Evolutionary conservation across 2,797 vertebrate species (phyloP).

Genomic region (Pipistrellus kuhlii): DNA sequence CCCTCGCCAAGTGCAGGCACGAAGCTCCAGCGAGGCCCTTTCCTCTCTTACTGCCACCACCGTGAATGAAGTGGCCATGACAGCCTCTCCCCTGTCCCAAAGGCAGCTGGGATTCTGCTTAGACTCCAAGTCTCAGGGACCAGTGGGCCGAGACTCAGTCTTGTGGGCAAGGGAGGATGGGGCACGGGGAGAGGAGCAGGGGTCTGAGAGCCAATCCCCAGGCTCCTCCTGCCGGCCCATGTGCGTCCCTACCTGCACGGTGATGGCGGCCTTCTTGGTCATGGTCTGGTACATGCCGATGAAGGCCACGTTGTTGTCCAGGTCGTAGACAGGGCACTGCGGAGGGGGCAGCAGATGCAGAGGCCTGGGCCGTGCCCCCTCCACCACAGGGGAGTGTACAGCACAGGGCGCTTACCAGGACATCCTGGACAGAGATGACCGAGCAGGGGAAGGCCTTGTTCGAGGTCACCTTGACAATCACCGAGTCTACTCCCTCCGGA

Average conservation of each 20-base stretch:
- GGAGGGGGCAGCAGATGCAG: background rate
- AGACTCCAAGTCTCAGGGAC: background rate
- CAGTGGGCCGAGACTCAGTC: background rate
- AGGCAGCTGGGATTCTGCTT: background rate
- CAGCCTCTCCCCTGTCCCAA: background rate
- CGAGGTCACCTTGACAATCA: constrained; percentile 97
- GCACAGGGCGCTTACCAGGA: constrained; percentile 90
- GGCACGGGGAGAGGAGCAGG: background rate
- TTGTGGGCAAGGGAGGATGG: background rate
- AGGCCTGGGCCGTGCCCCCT: background rate
- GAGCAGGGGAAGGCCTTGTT: constrained; percentile 95
- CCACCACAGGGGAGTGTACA: background rate
- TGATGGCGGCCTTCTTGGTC: constrained; percentile 98
- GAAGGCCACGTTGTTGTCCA: constrained; percentile 99
- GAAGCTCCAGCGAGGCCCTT: background rate
- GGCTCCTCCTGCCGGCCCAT: rapidly evolving
- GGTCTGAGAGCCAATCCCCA: background rate
- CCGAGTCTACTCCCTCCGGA: constrained; percentile 93
- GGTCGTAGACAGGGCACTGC: constrained; percentile 97
- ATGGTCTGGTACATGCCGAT: constrained; percentile 99
- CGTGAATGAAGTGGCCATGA: background rate
- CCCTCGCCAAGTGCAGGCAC: background rate
- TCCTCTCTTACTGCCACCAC: background rate
- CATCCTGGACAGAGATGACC: constrained; percentile 97
- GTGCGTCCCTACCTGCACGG: constrained; percentile 92